phyloP scores from a whole-genome alignment of 2,888 invertebrate species.

The Julus scanicus region DNA sequence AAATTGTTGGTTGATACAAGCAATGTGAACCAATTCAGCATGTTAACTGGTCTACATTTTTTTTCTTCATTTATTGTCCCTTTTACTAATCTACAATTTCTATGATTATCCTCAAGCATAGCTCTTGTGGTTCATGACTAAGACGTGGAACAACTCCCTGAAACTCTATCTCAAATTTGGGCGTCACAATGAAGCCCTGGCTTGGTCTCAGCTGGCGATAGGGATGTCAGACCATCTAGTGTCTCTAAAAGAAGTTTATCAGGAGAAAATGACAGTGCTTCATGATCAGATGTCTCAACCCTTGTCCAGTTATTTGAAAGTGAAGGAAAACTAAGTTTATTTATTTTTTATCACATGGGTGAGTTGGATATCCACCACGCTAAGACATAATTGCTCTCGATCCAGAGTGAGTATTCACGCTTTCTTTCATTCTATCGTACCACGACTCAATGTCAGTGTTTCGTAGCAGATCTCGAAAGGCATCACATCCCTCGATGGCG shows the following conservation, averaged over 20 bases:
- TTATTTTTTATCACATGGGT: too few relatives aligned
- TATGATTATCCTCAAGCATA: not conserved
- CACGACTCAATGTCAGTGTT: conserved; percentile 81
- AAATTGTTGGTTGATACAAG: too few relatives aligned
- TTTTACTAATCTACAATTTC: conserved; percentile 12
- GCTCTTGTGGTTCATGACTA: conserved; percentile 43
- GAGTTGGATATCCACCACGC: too few relatives aligned
- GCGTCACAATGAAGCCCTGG: not conserved
- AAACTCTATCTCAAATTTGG: not conserved
- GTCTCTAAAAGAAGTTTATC: not conserved
- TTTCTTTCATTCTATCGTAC: conserved; percentile 80
- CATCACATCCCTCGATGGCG: conserved; percentile 92
- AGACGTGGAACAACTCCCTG: conserved; percentile 7
- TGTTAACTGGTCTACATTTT: not conserved
- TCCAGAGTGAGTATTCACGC: conserved; percentile 31
- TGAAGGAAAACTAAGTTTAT: not conserved
- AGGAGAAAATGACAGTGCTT: conserved; percentile 30
- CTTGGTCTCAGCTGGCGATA: not conserved
- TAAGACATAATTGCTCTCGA: not conserved
- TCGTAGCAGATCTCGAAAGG: conserved; percentile 82
- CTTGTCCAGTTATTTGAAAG: not conserved
- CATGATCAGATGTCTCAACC: not conserved
- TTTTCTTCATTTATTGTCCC: not conserved
- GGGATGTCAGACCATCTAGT: not conserved
- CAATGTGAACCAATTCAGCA: too few relatives aligned